Base-by-base conservation (phyloP, 2,113 vertebrate species). In the Xiphias gladius region DNA sequence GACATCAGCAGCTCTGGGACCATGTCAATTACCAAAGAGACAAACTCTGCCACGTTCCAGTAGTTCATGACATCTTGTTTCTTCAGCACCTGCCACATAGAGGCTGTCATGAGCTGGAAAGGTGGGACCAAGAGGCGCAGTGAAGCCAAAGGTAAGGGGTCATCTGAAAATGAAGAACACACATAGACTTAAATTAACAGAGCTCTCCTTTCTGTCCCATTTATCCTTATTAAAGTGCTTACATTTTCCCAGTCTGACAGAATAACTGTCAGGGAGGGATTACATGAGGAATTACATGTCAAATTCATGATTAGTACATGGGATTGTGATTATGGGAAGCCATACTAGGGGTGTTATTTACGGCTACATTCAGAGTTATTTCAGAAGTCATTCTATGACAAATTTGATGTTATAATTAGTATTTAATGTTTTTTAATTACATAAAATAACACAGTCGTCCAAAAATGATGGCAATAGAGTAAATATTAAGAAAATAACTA, bases 1-100 rank as follows among this genome's bases (percentile, higher is more conserved):
- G 80, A 79, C 85, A 88, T 84, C 1, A 96, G 92, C 81, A 96
- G 79, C 55, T 94, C 95, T 0, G 96, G 96, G 3, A 94, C 95
- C 9, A 87, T 84, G 24, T 88, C 87, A 24, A 86, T 85, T 68
- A 95, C 91, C 22, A 87, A 55, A 0, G 78, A 86, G 69, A 96
- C 92, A 73, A 96, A 95, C 46, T 95, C 92, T 5, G 96, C 74
- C 16, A 96, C 92, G 7, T 85, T 89, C 39, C 95, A 94, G 65
- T 94, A 96, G 16, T 91, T 91, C 72, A 78, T 78, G 37, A 90
- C 78, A 0, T 87, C 80, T 26, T 76, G 92, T 7, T 39, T 65
- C n/a, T 88, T 89, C 19, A 97, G 20, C 0, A 90, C 92, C 17
- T 79, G 90, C 95, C 94, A 96, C 71, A 91, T 72, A 4, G 94